phyloP scores from a whole-genome alignment of 2,797 vertebrate species.

The Orientallactaga sibirica region DNA sequence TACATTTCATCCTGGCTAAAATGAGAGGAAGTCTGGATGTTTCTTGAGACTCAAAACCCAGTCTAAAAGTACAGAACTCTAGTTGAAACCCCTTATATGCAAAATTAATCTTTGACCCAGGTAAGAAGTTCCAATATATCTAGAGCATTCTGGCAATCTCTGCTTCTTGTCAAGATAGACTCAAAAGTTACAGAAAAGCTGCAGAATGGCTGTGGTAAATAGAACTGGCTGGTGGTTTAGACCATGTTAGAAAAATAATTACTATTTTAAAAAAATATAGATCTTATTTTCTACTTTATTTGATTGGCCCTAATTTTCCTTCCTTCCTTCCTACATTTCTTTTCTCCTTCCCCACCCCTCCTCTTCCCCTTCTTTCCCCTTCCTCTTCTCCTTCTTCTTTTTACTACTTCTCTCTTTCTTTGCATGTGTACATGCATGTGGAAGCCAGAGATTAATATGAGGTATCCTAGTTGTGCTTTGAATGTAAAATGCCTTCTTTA shows the following conservation, averaged over 20 bases:
- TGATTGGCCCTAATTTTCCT: background rate
- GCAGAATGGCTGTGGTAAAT: background rate
- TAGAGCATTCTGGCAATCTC: background rate
- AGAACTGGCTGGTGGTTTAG: background rate
- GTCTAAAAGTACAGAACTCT: background rate
- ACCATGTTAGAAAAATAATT: conserved; percentile 11
- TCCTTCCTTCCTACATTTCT: no score
- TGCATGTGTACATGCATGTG: no score
- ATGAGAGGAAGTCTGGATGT: background rate
- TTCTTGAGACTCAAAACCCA: background rate
- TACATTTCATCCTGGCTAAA: conserved; percentile 3
- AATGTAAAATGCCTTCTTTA: no score
- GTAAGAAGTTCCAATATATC: background rate
- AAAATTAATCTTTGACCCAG: background rate
- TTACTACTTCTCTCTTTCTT: no score
- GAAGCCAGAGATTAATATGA: no score
- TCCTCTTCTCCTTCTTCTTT: no score
- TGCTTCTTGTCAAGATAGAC: background rate
- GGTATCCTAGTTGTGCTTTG: no score
- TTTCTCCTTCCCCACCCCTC: no score
- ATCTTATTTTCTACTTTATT: conserved; percentile 29
- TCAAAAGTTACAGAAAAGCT: conserved; percentile 18
- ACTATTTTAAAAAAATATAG: conserved; percentile 9
- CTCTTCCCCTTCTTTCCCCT: no score
- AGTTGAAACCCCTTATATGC: background rate